Percentiles rank a stretch among this genome's conserved stretches.
phyloP scores from a whole-genome alignment of 1,140 invertebrate species.

The Halesus radiatus region DNA sequence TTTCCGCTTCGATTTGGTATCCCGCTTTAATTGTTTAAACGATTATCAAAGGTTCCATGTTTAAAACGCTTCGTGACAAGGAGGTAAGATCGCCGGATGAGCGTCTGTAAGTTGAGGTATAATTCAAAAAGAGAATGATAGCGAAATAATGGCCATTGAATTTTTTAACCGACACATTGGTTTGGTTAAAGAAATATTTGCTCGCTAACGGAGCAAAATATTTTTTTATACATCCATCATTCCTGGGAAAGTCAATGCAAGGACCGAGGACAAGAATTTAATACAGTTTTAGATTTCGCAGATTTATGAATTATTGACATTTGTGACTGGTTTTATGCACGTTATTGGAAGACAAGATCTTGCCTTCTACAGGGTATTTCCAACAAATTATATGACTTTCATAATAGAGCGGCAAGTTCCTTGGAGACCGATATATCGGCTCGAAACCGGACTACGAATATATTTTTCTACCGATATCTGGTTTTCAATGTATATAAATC shows the following conservation, averaged over 20 bases:
- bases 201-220: constrained; percentile 18
- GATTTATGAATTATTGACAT: no score
- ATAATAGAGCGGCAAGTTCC: no score
- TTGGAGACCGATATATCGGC: no score
- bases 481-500: no score
- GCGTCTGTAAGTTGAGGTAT: background rate
- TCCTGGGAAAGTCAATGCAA: background rate
- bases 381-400: no score
- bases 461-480: no score
- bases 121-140: background rate
- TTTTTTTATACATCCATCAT: background rate
- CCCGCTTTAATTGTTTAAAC: background rate
- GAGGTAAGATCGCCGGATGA: background rate
- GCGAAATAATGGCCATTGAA: background rate
- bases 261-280: background rate
- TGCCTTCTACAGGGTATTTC: no score
- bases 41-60: background rate
- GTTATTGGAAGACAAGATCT: no score
- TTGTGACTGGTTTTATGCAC: no score
- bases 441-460: no score
- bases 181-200: constrained; percentile 33
- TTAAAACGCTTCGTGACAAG: background rate
- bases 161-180: constrained; percentile 16
- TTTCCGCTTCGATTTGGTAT: background rate
- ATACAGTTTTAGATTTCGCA: no score